A percentile compares a stretch with the other conserved stretches of the same genome.
These are phyloP conservation scores for Formica selysi DNA, from an alignment of 1,140 invertebrate genomes.

Conservation along the genomic window DNA sequence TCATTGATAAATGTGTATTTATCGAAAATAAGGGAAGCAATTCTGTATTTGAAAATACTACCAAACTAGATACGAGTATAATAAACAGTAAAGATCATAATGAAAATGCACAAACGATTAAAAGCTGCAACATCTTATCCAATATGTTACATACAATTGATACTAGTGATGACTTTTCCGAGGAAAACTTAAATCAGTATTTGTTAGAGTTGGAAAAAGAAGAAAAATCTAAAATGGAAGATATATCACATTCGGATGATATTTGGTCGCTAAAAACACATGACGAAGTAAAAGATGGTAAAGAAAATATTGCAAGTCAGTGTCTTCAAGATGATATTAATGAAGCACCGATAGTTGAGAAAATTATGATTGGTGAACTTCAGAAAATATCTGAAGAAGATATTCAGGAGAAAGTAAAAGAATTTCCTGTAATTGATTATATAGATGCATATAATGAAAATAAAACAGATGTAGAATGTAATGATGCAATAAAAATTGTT, in stretches of 20 bases:
- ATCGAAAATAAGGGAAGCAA: constrained; percentile 1
- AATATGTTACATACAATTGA: background rate
- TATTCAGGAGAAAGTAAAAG: constrained; percentile 80
- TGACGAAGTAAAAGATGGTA: constrained; percentile 11
- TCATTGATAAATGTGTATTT: constrained; percentile 1
- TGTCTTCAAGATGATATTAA: constrained; percentile 61
- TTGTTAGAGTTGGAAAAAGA: constrained; percentile 87
- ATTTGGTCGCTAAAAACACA: background rate
- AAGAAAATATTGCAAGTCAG: constrained; percentile 45
- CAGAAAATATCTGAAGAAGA: constrained; percentile 79
- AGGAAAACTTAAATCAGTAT: constrained; percentile 88
- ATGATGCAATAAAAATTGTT: constrained; percentile 17
- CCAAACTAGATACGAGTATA: background rate
- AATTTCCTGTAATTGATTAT: constrained; percentile 81
- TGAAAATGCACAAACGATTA: background rate
- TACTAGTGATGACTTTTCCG: constrained; percentile 84
- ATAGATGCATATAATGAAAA: constrained; percentile 62
- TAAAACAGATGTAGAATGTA: constrained; percentile 13
- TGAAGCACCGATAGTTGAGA: constrained; percentile 78
- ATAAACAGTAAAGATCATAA: background rate
- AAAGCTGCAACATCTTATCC: background rate
- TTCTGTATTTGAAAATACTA: background rate
- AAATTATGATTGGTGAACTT: constrained; percentile 79
- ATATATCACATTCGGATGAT: constrained; percentile 25
- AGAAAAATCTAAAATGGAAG: constrained; percentile 75